Percentiles rank a stretch among this genome's conserved stretches.
phyloP scores from a whole-genome alignment of 2,797 vertebrate genomes.

The Allobates femoralis region DNA sequence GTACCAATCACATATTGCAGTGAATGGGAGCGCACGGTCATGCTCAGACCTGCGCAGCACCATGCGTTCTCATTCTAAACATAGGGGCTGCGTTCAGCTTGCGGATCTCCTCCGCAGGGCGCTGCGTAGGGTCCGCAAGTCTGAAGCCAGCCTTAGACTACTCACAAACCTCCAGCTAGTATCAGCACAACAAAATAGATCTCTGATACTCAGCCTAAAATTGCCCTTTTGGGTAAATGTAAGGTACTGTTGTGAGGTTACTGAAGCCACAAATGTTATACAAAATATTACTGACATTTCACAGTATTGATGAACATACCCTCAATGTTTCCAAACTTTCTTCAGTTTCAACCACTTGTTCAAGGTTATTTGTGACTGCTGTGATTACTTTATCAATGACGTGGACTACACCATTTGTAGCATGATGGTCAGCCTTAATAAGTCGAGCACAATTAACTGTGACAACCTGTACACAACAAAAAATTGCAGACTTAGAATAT shows the following conservation, averaged over 20 bases:
- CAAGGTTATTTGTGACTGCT: slow-evolving; percentile 86
- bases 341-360: slow-evolving; percentile 86
- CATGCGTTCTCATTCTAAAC: too few relatives aligned
- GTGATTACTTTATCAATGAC: slow-evolving; percentile 97
- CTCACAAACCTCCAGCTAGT: not conserved
- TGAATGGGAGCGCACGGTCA: too few relatives aligned
- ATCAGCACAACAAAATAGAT: not conserved
- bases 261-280: not conserved
- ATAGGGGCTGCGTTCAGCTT: too few relatives aligned
- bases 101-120: too few relatives aligned
- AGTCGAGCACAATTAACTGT: slow-evolving; percentile 96
- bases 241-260: not conserved
- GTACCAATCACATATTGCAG: too few relatives aligned
- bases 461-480: slow-evolving; percentile 81
- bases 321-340: slow-evolving; percentile 90
- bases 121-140: too few relatives aligned
- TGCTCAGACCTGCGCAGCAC: too few relatives aligned
- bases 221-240: not conserved
- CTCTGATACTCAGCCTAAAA: not conserved
- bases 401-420: slow-evolving; percentile 96
- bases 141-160: too few relatives aligned
- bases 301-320: slow-evolving; percentile 73
- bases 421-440: slow-evolving; percentile 92
- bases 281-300: not conserved
- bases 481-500: not conserved